A percentile compares a stretch with the other conserved stretches of the same genome.
Evolutionary conservation across 2,113 vertebrate genomes (phyloP).

Genomic region (Stegastes partitus): DNA sequence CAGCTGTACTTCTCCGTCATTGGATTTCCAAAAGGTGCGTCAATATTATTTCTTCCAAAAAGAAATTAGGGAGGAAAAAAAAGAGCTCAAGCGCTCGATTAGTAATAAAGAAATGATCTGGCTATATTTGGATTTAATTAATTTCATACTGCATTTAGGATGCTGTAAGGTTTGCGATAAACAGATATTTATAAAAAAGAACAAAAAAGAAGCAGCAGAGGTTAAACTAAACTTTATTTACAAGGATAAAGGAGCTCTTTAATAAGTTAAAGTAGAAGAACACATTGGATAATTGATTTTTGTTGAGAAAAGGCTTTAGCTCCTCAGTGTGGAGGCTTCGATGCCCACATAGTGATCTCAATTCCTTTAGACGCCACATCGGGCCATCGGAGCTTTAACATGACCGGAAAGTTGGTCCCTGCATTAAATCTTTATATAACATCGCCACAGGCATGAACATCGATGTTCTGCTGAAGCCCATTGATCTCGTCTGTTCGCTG

Average conservation of each 20-base stretch:
- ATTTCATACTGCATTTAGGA: no score
- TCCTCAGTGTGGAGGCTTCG: background rate
- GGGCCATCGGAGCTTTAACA: slow-evolving; percentile 3
- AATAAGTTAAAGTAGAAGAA: background rate
- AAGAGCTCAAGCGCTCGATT: background rate
- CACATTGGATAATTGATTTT: background rate
- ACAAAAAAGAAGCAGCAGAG: background rate
- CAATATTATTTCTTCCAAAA: background rate
- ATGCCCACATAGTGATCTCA: background rate
- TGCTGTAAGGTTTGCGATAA: no score
- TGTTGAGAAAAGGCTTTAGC: background rate
- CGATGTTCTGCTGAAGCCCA: slow-evolving; percentile 60
- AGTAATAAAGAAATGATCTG: background rate
- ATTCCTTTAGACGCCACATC: slow-evolving; percentile 9
- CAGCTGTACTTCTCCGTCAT: no score
- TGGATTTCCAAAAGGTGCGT: background rate
- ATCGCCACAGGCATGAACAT: slow-evolving; percentile 58
- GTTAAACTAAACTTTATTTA: background rate
- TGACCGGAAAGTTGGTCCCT: slow-evolving; percentile 24
- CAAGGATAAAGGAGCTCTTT: background rate
- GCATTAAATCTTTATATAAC: slow-evolving; percentile 33
- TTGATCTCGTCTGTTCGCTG: slow-evolving; percentile 57
- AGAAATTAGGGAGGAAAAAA: background rate
- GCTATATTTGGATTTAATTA: background rate
- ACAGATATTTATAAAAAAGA: no score